phyloP scores from a whole-genome alignment of 2,888 invertebrate genomes.

The Pterobdella sp. region DNA sequence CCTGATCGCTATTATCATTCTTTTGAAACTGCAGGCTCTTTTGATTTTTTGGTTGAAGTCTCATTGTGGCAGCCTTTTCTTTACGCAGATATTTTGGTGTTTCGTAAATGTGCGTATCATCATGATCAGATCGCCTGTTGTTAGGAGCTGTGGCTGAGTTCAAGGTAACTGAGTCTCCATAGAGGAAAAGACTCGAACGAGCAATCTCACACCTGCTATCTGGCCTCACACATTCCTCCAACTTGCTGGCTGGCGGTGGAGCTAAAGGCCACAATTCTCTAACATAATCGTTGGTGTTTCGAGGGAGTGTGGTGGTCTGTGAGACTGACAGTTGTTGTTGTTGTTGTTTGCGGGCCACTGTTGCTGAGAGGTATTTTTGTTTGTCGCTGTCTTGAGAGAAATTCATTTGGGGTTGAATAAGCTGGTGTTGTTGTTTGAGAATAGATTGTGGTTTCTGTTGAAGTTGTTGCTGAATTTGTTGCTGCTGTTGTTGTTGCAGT shows the following conservation, averaged over 20 bases:
- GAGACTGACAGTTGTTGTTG: not conserved
- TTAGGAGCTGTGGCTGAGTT: constrained; percentile 16
- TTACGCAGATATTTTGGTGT: constrained; percentile 32
- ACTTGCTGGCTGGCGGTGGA: constrained; percentile 26
- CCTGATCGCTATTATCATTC: not conserved
- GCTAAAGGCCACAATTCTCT: constrained; percentile 33
- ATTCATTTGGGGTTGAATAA: constrained; percentile 10
- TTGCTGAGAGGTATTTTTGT: not conserved
- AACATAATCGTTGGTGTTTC: constrained; percentile 30
- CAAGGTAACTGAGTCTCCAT: constrained; percentile 33
- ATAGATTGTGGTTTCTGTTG: constrained; percentile 3
- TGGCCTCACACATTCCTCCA: constrained; percentile 23
- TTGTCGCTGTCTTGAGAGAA: constrained; percentile 17
- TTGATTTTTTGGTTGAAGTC: constrained; percentile 24
- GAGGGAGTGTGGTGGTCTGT: not conserved
- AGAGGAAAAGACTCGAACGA: constrained; percentile 29
- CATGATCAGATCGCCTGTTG: not conserved
- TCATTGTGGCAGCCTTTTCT: constrained; percentile 32
- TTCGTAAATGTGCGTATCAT: constrained; percentile 33
- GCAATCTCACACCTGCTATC: constrained; percentile 22
- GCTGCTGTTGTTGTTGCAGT: constrained; percentile 11
- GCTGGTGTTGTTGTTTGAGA: constrained; percentile 6
- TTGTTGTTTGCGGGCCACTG: not conserved
- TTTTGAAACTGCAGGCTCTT: not conserved
- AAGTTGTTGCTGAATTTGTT: constrained; percentile 1